phyloP scores from a whole-genome alignment of 2,113 vertebrate species.

The Hippocampus mohnikei region DNA sequence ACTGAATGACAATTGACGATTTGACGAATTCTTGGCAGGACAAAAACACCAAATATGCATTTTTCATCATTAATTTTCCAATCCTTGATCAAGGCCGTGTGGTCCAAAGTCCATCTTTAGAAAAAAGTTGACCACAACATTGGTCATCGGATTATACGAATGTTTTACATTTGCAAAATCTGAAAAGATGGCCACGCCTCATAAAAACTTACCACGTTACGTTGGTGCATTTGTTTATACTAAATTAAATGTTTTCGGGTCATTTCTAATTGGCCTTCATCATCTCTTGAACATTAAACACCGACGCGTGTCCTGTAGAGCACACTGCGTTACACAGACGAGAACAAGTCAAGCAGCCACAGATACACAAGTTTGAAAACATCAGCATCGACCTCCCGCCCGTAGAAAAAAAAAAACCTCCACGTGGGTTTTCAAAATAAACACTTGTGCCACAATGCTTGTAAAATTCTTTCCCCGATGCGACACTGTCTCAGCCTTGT shows the following conservation, averaged over 20 bases:
- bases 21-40: too few species aligned
- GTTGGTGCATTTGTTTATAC: not conserved
- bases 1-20: not conserved
- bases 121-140: not conserved
- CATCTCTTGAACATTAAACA: conserved; percentile 42
- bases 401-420: conserved; percentile 45
- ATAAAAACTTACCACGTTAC: not conserved
- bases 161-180: not conserved
- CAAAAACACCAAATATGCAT: not conserved
- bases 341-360: conserved; percentile 53
- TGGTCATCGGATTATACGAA: not conserved
- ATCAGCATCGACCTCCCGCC: conserved; percentile 11
- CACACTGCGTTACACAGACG: conserved; percentile 41
- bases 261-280: conserved; percentile 4
- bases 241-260: conserved; percentile 11
- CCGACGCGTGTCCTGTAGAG: conserved; percentile 34
- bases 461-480: conserved; percentile 60
- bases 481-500: conserved; percentile 69
- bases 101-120: not conserved
- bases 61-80: not conserved
- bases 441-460: conserved; percentile 71
- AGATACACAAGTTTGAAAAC: conserved; percentile 42
- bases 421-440: conserved; percentile 59
- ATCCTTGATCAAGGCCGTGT: not conserved
- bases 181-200: too few species aligned